These are phyloP conservation scores for Gasteruption jaculator DNA, from an alignment of 2,888 invertebrate genomes.

Conservation along the genomic window DNA sequence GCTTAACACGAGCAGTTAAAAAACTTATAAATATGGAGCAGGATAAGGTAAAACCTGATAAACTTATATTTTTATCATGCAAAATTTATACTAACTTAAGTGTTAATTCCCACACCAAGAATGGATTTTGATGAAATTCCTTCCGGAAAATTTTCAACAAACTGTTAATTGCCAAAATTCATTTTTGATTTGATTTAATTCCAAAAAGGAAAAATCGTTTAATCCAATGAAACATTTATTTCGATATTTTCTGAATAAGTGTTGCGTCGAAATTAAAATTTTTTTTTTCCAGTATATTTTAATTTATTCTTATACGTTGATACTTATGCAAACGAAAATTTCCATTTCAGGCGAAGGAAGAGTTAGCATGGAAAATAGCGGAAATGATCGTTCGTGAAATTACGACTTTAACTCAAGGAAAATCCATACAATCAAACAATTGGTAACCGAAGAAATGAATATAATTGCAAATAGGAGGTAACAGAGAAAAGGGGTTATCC, in stretches of 20 bases:
- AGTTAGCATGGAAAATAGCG: conserved; percentile 95
- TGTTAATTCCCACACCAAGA: too few species aligned
- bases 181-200: conserved; percentile 3
- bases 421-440: too few species aligned
- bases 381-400: conserved; percentile 96
- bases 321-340: not conserved
- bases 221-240: conserved; percentile 6
- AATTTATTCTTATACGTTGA: too few species aligned
- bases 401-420: conserved; percentile 74
- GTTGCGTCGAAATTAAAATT: conserved; percentile 6
- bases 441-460: too few species aligned
- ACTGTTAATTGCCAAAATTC: too few species aligned
- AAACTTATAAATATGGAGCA: conserved; percentile 79
- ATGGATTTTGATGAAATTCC: too few species aligned
- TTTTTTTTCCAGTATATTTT: conserved; percentile 6
- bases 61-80: too few species aligned
- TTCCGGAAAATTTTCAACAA: too few species aligned
- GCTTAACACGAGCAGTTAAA: conserved; percentile 63
- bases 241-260: too few species aligned
- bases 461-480: too few species aligned
- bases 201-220: not conserved
- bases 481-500: too few species aligned
- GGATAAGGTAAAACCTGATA: conserved; percentile 60
- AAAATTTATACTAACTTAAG: too few species aligned
- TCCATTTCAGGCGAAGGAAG: conserved; percentile 88